These are phyloP conservation scores for Mormyrus iriodes DNA, from an alignment of 2,113 vertebrate genomes.

Conservation along the genomic window DNA sequence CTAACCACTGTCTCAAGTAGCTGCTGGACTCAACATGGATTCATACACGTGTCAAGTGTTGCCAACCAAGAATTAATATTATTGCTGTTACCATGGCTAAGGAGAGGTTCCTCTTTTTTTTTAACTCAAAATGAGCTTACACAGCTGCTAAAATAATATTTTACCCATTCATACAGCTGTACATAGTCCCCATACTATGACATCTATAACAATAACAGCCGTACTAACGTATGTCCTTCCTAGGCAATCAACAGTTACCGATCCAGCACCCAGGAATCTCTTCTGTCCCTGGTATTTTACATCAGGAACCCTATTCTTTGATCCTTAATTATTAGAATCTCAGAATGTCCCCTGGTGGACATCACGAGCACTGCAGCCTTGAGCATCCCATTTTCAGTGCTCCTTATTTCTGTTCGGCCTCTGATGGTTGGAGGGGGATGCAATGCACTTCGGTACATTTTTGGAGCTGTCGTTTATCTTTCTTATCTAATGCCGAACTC, in stretches of 20 bases:
- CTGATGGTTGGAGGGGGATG: constrained; percentile 38
- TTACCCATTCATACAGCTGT: background rate
- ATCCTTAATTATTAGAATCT: background rate
- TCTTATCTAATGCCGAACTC: constrained; percentile 56
- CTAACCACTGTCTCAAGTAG: background rate
- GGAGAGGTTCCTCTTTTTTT: background rate
- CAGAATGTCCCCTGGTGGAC: background rate
- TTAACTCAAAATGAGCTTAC: background rate
- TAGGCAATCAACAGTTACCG: background rate
- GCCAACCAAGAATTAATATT: background rate
- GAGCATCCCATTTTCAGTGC: background rate
- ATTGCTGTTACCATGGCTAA: background rate
- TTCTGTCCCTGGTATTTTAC: background rate
- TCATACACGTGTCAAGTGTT: background rate
- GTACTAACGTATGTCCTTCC: background rate
- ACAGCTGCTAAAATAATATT: background rate
- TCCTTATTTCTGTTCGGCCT: constrained; percentile 47
- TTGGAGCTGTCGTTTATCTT: constrained; percentile 50
- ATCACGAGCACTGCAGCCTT: background rate
- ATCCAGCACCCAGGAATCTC: background rate
- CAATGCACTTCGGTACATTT: constrained; percentile 29
- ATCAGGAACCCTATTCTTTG: background rate
- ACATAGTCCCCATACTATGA: background rate
- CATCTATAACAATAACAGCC: background rate
- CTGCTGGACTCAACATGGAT: background rate